Conservation (phyloP, 2,888 invertebrate species). For the Ashinkailepas kermadecensis region DNA sequence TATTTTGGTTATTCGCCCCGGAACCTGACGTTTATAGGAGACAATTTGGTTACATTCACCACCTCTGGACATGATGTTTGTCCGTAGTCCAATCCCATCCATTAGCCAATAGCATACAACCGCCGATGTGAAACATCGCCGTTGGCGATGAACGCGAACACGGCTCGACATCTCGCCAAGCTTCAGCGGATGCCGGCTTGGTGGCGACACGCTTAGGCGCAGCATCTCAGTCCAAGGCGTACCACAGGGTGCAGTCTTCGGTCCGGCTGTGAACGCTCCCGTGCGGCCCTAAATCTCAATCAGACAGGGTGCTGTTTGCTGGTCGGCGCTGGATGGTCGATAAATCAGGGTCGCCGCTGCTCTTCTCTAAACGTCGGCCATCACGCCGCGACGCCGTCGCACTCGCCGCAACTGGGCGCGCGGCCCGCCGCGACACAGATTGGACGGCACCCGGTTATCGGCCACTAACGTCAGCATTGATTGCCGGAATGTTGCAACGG, state of each 20-base stretch:
- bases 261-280: background rate
- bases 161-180: too few relatives aligned
- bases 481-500: conserved; percentile 16
- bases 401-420: background rate
- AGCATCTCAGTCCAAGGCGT: background rate
- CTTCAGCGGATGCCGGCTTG: too few relatives aligned
- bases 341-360: background rate
- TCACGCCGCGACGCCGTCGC: background rate
- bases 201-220: too few relatives aligned
- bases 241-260: background rate
- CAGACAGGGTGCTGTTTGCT: background rate
- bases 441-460: background rate
- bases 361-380: background rate
- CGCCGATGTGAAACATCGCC: too few relatives aligned
- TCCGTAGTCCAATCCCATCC: too few relatives aligned
- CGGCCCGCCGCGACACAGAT: background rate
- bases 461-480: conserved; percentile 14
- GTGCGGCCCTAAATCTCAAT: conserved; percentile 7
- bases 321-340: background rate
- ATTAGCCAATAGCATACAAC: too few relatives aligned
- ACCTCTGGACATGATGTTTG: too few relatives aligned
- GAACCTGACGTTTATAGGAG: too few relatives aligned
- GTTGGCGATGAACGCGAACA: too few relatives aligned
- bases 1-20: too few relatives aligned
- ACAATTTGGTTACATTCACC: too few relatives aligned